These are phyloP conservation scores for Drosophila sulfurigaster DNA, from an alignment of 1,140 invertebrate genomes.

Conservation along the genomic window DNA sequence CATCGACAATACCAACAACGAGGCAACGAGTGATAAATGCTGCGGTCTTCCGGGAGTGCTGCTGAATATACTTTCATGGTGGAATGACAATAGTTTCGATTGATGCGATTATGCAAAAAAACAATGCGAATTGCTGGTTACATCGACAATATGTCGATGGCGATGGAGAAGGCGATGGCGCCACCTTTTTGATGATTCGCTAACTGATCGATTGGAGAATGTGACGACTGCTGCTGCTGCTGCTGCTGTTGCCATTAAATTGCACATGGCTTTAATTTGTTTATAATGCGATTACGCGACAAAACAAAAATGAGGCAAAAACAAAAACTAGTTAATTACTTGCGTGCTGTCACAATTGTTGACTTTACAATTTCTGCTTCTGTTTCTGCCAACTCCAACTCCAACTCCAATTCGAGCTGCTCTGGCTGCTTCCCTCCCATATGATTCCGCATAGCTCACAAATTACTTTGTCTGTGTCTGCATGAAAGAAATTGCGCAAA, in stretches of 20 bases:
- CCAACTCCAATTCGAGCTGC: background rate
- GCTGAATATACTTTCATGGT: background rate
- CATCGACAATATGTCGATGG: slow-evolving; percentile 26
- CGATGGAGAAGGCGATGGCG: slow-evolving; percentile 35
- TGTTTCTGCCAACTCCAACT: slow-evolving; percentile 4
- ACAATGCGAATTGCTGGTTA: slow-evolving; percentile 35
- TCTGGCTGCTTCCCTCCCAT: background rate
- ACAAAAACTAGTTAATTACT: slow-evolving; percentile 73
- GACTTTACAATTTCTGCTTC: slow-evolving; percentile 30
- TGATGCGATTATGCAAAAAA: slow-evolving; percentile 58
- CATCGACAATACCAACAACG: slow-evolving; percentile 6
- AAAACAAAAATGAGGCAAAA: slow-evolving; percentile 41
- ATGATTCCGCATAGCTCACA: slow-evolving; percentile 42
- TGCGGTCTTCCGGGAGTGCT: slow-evolving; percentile 63
- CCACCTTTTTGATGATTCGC: slow-evolving; percentile 46
- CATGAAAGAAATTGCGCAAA: slow-evolving; percentile 47
- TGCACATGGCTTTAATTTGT: slow-evolving; percentile 72
- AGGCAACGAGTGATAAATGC: slow-evolving; percentile 36
- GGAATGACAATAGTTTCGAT: slow-evolving; percentile 34
- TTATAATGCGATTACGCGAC: slow-evolving; percentile 72
- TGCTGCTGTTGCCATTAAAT: slow-evolving; percentile 31
- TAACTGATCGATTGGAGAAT: slow-evolving; percentile 54
- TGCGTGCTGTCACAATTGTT: slow-evolving; percentile 78
- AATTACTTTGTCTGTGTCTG: slow-evolving; percentile 31
- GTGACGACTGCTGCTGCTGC: background rate